Evolutionary conservation across 2,797 vertebrate species (phyloP).

Genomic region (Ibycter americanus): DNA sequence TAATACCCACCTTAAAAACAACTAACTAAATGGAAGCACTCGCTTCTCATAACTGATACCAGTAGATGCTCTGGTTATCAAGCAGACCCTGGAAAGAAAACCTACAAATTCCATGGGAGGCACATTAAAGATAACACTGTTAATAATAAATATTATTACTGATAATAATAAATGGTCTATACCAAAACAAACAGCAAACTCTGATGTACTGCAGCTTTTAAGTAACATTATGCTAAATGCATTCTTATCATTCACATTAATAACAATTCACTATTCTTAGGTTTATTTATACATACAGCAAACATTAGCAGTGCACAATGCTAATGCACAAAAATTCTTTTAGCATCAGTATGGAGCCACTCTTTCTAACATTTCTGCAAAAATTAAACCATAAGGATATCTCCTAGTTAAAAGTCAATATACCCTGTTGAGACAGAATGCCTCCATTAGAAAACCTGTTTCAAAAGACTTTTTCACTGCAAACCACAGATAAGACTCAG

Average conservation of each 20-base stretch:
- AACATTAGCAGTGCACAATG: background rate
- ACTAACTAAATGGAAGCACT: background rate
- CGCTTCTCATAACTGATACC: background rate
- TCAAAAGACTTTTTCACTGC: background rate
- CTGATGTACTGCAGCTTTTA: background rate
- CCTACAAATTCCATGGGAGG: background rate
- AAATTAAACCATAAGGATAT: background rate
- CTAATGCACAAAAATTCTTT: background rate
- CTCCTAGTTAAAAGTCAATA: slow-evolving; percentile 19
- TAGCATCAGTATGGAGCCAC: background rate
- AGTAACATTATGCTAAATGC: background rate
- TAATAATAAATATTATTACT: background rate
- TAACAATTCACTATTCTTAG: background rate
- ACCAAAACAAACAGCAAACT: background rate
- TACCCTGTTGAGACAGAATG: background rate
- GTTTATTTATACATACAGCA: background rate
- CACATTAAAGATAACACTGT: background rate
- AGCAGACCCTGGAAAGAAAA: background rate
- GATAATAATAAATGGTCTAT: background rate
- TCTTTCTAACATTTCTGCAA: background rate
- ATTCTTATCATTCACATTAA: background rate
- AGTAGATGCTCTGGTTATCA: background rate
- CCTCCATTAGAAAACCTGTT: background rate
- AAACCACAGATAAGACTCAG: background rate
- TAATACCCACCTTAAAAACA: background rate